Evolutionary conservation across 1,140 invertebrate genomes (phyloP), one percentile per base, ranked within the genome.

Genomic region (Brachionus asplanchnoidis): DNA sequence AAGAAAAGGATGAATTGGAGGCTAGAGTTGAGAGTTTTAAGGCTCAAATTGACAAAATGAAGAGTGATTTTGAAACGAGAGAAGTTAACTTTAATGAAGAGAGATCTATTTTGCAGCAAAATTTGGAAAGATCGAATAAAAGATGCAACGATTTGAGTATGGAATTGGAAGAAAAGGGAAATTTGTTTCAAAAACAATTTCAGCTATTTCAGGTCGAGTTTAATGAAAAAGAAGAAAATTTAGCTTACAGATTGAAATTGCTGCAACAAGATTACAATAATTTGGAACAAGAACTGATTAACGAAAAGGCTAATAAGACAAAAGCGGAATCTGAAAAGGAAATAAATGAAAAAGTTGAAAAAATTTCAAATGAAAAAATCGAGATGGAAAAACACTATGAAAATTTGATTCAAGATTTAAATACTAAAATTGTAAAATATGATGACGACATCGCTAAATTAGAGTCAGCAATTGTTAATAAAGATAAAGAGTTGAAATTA

Each of bases 161-260:
- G 50, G 77, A 80, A 65, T 20, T 80, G 77, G 50, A 80, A 65
- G 77, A 80, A 80, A 80, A 80, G 11, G 56, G 56, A 56, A 80
- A 65, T 56, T 65, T 82, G n/a, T 82, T 82, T 65, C 79, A 82
- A 68, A 60, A 82, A 23, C 79, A 82, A 46, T 82, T 65, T 44
- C 53, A 82, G 65, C 36, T 60, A 14, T 65, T 82, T 42, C 53
- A 82, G 23, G 36, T 6, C 8, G 79, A 82, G 17, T 82, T 65
- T 20, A 82, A 68, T 32, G 79, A 60, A 26, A 82, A 82, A 26
- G 79, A 82, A 68, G 53, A 82, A 23, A 65, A 65, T 60, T 12
- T 82, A 23, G 65, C 12, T 28, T 40, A 68, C 40, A 44, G 32
- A 42, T 20, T 82, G 9, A 68, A 82, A 36, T 20, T 68, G 17